Evolutionary conservation across 2,797 vertebrate genomes (phyloP).

Genomic region (Squalus acanthias): DNA sequence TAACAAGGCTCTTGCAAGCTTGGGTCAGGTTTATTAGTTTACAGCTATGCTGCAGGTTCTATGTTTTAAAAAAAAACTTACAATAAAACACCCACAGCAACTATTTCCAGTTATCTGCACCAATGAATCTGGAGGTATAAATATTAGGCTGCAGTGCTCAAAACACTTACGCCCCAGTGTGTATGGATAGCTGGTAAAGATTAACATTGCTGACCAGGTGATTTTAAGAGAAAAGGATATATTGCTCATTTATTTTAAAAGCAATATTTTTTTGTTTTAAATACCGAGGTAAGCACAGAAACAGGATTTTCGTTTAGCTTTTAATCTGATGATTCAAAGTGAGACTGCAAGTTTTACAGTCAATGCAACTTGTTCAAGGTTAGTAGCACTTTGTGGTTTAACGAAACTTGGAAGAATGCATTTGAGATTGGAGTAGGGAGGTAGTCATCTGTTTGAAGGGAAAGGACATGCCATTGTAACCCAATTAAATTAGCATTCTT

Average conservation of each 20-base stretch:
- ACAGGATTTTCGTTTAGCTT: background rate
- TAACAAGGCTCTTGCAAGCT: background rate
- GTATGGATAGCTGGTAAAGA: background rate
- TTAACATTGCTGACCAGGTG: background rate
- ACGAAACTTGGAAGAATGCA: background rate
- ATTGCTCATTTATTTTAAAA: background rate
- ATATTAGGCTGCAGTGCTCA: background rate
- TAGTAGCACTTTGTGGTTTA: background rate
- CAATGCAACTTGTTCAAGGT: background rate
- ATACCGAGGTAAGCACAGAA: background rate
- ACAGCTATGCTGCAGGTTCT: background rate
- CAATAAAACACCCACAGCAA: background rate
- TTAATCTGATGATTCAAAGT: background rate
- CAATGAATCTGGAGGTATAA: background rate
- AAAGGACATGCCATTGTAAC: background rate
- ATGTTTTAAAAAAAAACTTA: background rate
- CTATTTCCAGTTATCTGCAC: background rate
- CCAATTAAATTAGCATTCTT: background rate
- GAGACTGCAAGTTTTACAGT: background rate
- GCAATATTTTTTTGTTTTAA: background rate
- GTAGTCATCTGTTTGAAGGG: background rate
- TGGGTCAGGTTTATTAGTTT: background rate
- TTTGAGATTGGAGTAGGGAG: background rate
- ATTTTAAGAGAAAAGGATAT: background rate
- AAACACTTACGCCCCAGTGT: background rate